Base-by-base conservation (phyloP, 2,797 vertebrate species). In the Acanthis flammea region DNA sequence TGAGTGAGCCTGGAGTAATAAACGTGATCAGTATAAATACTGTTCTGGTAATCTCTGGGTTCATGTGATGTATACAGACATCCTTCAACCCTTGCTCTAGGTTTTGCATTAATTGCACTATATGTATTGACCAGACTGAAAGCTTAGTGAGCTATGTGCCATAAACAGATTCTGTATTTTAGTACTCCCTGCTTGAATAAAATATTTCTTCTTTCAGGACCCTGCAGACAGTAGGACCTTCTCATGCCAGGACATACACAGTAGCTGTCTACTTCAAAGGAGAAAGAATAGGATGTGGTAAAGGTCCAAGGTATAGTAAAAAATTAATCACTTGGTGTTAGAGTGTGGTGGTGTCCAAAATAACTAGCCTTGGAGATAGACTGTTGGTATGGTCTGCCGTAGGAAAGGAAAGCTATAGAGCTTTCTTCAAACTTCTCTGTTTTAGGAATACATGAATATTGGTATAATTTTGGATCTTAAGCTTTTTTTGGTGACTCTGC, bases 251-350 rank as follows among this genome's bases (percentile, higher is more conserved):
- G 86, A 99, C 99, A 25, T 99, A 99, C 96, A 99, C 99, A 0
- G 99, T 99, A 31, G 99, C 99, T 14, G 99, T 99, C 72, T 99
- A 99, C 95, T 99, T 99, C 98, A 99, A 99, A 98, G 99, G 99
- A 27, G 99, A 99, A 95, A 97, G 99, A 61, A 99, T 99, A 88
- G 99, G 99, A 97, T 99, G 99, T 17, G 99, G 99, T 93, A 99
- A 99, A 98, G 99, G 99, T 89, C 99, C 99, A 74, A 99, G 99
- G 99, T 99, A 99, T 16, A 76, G 90, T 96, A 92, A 93, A 81
- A 93, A 85, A 44, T 63, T 27, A 48, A 11, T 78, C 7, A 4
- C 10, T 0, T 53, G 22, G 3, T 90, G 12, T 90, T 77, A 22
- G 37, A 35, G 24, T 45, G 33, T 66, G 80, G 6, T 14, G 22